Evolutionary conservation across 2,888 invertebrate species (phyloP).

Genomic region (Euzetes globulus): DNA sequence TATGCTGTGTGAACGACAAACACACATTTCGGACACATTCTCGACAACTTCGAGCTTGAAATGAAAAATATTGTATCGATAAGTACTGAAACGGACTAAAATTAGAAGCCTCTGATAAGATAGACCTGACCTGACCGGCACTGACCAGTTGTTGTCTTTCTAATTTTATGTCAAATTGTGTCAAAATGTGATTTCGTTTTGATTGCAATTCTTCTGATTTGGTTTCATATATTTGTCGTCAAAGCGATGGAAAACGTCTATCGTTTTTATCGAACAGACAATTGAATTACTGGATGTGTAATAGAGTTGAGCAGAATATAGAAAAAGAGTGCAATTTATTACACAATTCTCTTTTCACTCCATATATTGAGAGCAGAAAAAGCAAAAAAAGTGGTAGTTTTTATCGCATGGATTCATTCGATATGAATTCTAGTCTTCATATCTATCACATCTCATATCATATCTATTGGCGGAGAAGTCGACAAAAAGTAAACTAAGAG

Average conservation of each 20-base stretch:
- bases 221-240: background rate
- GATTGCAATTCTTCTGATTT: too few species aligned
- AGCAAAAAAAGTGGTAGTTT: slow-evolving; percentile 2
- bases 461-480: slow-evolving; percentile 2
- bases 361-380: background rate
- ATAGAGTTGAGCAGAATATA: background rate
- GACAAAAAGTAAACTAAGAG: background rate
- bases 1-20: background rate
- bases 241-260: background rate
- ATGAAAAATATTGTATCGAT: too few species aligned
- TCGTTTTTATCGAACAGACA: background rate
- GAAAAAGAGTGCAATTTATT: slow-evolving; percentile 15
- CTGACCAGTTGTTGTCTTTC: too few species aligned
- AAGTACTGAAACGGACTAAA: too few species aligned
- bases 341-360: slow-evolving; percentile 9
- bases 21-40: background rate
- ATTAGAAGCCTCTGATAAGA: too few species aligned
- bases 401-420: slow-evolving; percentile 19
- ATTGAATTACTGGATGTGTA: background rate
- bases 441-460: slow-evolving; percentile 15
- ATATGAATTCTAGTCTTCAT: slow-evolving; percentile 17
- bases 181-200: too few species aligned
- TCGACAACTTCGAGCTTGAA: background rate
- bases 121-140: too few species aligned
- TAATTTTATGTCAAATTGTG: too few species aligned